Percentiles rank a stretch among this genome's conserved stretches.
Evolutionary conservation across 2,797 vertebrate genomes (phyloP).

Genomic region (Sebastes elongatus): DNA sequence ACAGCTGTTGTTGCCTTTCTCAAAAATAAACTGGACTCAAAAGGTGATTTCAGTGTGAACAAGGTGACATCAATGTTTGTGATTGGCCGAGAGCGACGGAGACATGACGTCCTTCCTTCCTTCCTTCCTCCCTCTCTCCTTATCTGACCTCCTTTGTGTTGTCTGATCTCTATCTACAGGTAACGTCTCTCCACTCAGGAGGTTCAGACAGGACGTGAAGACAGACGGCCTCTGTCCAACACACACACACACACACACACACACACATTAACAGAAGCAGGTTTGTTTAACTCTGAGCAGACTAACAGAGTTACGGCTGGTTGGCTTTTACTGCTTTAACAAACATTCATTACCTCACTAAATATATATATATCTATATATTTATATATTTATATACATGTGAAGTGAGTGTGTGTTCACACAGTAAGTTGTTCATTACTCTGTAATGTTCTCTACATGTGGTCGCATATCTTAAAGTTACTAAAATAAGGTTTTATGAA

Average conservation of each 20-base stretch:
- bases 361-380: background rate
- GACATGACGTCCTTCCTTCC: background rate
- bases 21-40: no score
- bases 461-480: background rate
- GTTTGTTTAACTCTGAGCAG: constrained; percentile 52
- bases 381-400: background rate
- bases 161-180: constrained; percentile 57
- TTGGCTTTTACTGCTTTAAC: constrained; percentile 49
- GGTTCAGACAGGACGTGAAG: constrained; percentile 19
- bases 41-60: background rate
- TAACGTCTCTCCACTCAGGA: constrained; percentile 45
- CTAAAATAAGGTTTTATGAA: background rate
- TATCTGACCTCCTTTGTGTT: constrained; percentile 39
- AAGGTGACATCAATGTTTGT: background rate
- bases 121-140: constrained; percentile 1
- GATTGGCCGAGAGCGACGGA: background rate
- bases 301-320: constrained; percentile 46
- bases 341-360: background rate
- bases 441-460: background rate
- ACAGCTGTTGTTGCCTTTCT: background rate
- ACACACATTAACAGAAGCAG: constrained; percentile 17
- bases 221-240: constrained; percentile 60
- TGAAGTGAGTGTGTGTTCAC: background rate
- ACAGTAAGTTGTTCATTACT: background rate
- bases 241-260: background rate